These are phyloP conservation scores for Thinocorus orbignyianus DNA, from an alignment of 2,113 vertebrate genomes.

Conservation along the genomic window DNA sequence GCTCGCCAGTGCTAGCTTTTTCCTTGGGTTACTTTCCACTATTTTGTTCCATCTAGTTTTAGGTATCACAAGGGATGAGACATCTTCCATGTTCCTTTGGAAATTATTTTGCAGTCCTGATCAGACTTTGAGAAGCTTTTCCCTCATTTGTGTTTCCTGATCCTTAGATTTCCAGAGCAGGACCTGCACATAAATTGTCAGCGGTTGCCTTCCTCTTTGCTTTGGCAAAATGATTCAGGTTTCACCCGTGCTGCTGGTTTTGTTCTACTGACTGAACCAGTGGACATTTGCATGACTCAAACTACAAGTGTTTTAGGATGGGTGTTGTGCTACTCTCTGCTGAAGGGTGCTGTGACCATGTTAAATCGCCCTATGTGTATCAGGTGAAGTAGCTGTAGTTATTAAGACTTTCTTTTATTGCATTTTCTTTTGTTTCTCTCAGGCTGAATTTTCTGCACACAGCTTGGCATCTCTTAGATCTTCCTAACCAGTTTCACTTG, in stretches of 20 bases:
- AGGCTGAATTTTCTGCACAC: not conserved
- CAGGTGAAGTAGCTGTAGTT: not conserved
- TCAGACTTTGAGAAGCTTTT: not conserved
- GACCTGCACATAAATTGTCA: not conserved
- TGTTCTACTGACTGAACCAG: not conserved
- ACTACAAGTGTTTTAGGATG: not conserved
- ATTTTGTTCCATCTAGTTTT: not conserved
- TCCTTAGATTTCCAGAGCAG: not conserved
- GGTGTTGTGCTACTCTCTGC: not conserved
- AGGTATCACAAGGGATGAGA: not conserved
- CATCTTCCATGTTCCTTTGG: not conserved
- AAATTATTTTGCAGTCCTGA: conserved; percentile 30
- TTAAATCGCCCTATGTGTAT: not conserved
- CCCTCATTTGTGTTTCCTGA: not conserved
- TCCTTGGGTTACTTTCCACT: not conserved
- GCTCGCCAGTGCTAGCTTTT: not conserved
- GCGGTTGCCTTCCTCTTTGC: not conserved
- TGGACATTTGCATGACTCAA: not conserved
- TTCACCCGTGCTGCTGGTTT: not conserved
- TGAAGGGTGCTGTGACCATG: not conserved
- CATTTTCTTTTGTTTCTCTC: not conserved
- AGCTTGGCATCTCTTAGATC: not conserved
- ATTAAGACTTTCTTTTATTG: not conserved
- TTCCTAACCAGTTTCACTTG: not conserved
- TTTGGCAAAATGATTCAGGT: not conserved